Percentiles rank a stretch among this genome's conserved stretches.
Evolutionary conservation across 2,888 invertebrate genomes (phyloP).

Genomic region (Drosophila mulleri): DNA sequence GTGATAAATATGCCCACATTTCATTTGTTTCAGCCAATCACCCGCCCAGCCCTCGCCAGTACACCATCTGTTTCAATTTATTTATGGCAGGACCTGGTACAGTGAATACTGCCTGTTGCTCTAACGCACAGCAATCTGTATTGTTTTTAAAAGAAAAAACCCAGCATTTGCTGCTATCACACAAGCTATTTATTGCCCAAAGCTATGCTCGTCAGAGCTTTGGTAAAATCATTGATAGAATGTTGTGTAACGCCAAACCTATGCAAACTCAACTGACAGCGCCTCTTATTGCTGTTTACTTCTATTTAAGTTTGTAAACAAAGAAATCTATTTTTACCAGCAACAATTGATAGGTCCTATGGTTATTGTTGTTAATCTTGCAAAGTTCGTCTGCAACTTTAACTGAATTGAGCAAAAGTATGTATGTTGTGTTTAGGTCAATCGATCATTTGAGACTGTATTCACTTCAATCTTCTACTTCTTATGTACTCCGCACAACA

Average conservation of each 20-base stretch:
- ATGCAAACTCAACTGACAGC: not conserved
- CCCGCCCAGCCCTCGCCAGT: not conserved
- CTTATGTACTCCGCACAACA: constrained; percentile 13
- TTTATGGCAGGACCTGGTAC: not conserved
- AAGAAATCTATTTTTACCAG: not conserved
- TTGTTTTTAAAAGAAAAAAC: constrained; percentile 9
- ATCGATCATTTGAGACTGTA: constrained; percentile 38
- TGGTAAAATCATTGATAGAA: not conserved
- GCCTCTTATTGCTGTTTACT: not conserved
- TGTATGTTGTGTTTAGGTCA: not conserved
- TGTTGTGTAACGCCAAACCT: not conserved
- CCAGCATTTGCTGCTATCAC: not conserved
- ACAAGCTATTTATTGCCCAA: not conserved
- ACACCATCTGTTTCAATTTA: constrained; percentile 38
- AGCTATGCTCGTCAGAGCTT: not conserved
- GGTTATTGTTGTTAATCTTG: not conserved
- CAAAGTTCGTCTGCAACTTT: not conserved
- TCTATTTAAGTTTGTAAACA: not conserved
- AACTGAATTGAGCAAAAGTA: constrained; percentile 10
- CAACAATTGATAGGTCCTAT: not conserved
- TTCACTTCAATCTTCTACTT: not conserved
- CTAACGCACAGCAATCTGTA: constrained; percentile 31
- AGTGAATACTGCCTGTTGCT: constrained; percentile 26
- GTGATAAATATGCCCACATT: constrained; percentile 64
- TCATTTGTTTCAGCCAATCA: constrained; percentile 17